Evolutionary conservation across 2,797 vertebrate genomes (phyloP).

Genomic region (Lemur catta): DNA sequence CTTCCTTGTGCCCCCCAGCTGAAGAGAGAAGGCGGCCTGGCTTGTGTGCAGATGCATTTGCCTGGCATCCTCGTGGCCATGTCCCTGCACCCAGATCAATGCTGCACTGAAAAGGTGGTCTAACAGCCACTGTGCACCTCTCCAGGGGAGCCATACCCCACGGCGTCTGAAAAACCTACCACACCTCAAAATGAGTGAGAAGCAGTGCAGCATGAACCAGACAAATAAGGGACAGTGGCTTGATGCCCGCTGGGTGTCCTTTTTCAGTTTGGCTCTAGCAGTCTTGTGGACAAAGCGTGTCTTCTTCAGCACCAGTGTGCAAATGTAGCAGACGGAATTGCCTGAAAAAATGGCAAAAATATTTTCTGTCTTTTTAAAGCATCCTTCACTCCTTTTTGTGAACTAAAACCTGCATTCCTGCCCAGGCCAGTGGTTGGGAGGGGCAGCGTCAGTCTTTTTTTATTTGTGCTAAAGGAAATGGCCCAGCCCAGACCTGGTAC

Average conservation of each 20-base stretch:
- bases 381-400: too few relatives aligned
- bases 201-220: too few relatives aligned
- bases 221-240: accelerated
- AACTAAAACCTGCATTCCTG: too few relatives aligned
- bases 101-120: neutral
- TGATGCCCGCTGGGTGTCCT: accelerated
- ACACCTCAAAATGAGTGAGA: neutral
- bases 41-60: accelerated
- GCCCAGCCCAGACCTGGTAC: too few relatives aligned
- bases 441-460: too few relatives aligned
- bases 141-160: accelerated
- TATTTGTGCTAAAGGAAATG: too few relatives aligned
- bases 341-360: too few relatives aligned
- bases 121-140: accelerated
- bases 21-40: neutral
- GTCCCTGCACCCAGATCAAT: too few relatives aligned
- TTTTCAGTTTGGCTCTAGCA: neutral
- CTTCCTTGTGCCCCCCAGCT: neutral
- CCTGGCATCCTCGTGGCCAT: accelerated
- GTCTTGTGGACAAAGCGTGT: neutral
- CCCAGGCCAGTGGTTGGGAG: too few relatives aligned
- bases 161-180: neutral
- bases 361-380: too few relatives aligned
- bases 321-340: too few relatives aligned
- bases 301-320: neutral